Conservation (phyloP, 2,888 invertebrate genomes). For the Orgyia antiqua region DNA sequence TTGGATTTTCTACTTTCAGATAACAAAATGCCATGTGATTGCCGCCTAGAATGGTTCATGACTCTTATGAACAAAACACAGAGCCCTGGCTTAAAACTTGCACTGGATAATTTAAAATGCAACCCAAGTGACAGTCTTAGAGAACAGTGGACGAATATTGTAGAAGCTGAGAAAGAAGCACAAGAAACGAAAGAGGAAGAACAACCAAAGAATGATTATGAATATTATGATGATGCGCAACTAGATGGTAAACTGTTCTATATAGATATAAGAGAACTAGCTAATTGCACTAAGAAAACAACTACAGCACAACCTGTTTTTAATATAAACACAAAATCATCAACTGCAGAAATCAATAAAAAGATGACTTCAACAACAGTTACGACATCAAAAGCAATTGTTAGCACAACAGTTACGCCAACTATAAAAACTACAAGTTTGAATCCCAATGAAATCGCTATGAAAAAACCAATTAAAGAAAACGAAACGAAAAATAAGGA, state of each 20-base stretch:
- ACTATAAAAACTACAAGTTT: not conserved
- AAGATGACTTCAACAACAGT: conserved; percentile 11
- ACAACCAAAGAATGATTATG: conserved; percentile 45
- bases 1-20: conserved; percentile 42
- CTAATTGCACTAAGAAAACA: conserved; percentile 42
- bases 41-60: conserved; percentile 60
- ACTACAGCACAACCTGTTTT: conserved; percentile 2
- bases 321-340: not conserved
- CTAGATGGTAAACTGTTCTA: conserved; percentile 66
- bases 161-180: conserved; percentile 38
- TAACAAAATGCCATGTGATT: conserved; percentile 59
- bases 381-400: conserved; percentile 10
- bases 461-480: conserved; percentile 8
- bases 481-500: conserved; percentile 24
- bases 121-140: conserved; percentile 42
- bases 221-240: conserved; percentile 65
- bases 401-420: conserved; percentile 5
- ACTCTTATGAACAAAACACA: conserved; percentile 53
- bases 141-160: conserved; percentile 46
- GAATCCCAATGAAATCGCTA: conserved; percentile 3
- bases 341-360: conserved; percentile 8
- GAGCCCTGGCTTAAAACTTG: conserved; percentile 43
- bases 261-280: conserved; percentile 51
- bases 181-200: conserved; percentile 36
- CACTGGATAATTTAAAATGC: conserved; percentile 62